These are phyloP conservation scores for Anhinga rufa DNA, from an alignment of 2,113 vertebrate genomes.

Conservation along the genomic window DNA sequence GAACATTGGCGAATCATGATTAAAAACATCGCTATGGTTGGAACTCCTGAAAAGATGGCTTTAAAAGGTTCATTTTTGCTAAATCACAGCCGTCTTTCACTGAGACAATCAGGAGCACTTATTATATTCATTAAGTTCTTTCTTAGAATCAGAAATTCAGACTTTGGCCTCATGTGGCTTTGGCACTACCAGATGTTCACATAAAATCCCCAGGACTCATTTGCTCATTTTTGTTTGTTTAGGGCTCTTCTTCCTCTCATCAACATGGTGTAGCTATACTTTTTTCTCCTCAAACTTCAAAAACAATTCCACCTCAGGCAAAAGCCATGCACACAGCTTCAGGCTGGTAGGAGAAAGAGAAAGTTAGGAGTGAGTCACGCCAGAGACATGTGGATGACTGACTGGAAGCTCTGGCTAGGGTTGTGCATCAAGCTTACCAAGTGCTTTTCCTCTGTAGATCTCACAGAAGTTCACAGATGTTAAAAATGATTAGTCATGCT, in stretches of 20 bases:
- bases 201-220: background rate
- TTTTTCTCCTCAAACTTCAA: background rate
- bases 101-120: background rate
- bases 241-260: background rate
- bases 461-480: background rate
- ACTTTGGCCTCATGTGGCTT: background rate
- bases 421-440: background rate
- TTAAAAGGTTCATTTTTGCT: background rate
- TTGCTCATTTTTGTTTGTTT: constrained; percentile 1
- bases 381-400: background rate
- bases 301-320: background rate
- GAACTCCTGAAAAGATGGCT: background rate
- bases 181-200: constrained; percentile 11
- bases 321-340: background rate
- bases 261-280: background rate
- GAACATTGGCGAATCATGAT: background rate
- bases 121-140: background rate
- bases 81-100: background rate
- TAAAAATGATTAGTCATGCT: background rate
- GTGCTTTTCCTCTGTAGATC: background rate
- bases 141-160: constrained; percentile 1
- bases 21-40: background rate
- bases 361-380: background rate
- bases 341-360: background rate
- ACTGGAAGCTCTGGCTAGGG: background rate